Evolutionary conservation across 2,888 invertebrate species (phyloP), one percentile per base, ranked within the genome.

Genomic region (Phrixothrix hirtus): DNA sequence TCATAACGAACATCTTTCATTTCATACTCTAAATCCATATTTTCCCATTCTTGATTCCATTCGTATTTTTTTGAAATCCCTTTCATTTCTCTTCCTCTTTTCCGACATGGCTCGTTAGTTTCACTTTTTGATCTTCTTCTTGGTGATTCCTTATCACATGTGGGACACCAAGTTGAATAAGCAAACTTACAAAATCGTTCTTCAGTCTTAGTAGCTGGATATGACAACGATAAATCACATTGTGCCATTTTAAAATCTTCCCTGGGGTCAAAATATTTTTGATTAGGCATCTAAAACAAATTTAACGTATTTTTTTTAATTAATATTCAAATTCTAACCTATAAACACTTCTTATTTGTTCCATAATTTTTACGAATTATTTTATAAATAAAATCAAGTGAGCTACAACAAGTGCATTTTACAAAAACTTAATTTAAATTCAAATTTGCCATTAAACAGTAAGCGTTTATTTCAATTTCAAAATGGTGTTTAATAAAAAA

Each of bases 21-120:
- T 37, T 72, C 70, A 60, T 67, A 72, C 36, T 74, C 74, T 36
- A 70, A 45, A 27, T 75, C 74, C 71, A 73, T 72, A 52, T 74
- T 74, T 60, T 75, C 73, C 59, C 69, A 70, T 41, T 73, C 69
- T 50, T 65, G 67, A 54, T 68, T 68, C 57, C 66, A 65, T 49
- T 67, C 65, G 50, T 67, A 68, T 55, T 68, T 70, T 55, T 69
- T 72, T 32, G 69, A 64, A 12, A 67, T 67, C n/a, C 64, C 65
- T 59, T 74, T 74, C 69, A 73, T 71, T 58, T 75, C 74, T 55
- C 69, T 69, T 42, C 71, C 68, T 63, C 71, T 74, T 55, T 67
- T 65, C 29, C 69, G 65, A 58, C 72, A 73, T 11, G 65, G 62
- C 43, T 73, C 70, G 38, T 60, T 65, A 3, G 72, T 70, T 65